Percentiles rank a stretch among this genome's conserved stretches.
Evolutionary conservation across 2,888 invertebrate species (phyloP).

Genomic region (Odontocerum albicorne): DNA sequence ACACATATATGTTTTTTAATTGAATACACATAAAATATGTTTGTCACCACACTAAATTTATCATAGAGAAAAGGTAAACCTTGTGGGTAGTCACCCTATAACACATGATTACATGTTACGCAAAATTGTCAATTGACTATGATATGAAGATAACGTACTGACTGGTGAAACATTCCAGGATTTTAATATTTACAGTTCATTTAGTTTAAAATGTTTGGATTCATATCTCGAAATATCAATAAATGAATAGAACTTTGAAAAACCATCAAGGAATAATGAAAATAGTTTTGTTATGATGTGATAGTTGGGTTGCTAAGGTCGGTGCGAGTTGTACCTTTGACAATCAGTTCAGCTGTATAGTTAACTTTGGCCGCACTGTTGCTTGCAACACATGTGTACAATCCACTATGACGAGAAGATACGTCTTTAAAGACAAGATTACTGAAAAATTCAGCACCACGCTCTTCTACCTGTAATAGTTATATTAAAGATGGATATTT

Average conservation of each 20-base stretch:
- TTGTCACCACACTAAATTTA: too few species aligned
- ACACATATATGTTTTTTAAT: too few species aligned
- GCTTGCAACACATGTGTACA: conserved; percentile 73
- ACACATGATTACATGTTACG: too few species aligned
- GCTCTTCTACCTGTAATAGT: conserved; percentile 62
- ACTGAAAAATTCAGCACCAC: conserved; percentile 74
- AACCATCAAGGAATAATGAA: conserved; percentile 9
- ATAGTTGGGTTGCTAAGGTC: conserved; percentile 15
- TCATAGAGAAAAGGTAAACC: too few species aligned
- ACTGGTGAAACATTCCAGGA: too few species aligned
- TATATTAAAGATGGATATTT: conserved; percentile 1
- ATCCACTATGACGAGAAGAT: conserved; percentile 68
- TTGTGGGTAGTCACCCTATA: too few species aligned
- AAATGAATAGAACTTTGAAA: too few species aligned
- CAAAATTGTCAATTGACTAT: too few species aligned
- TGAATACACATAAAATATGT: too few species aligned
- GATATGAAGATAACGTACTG: too few species aligned
- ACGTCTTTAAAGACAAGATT: conserved; percentile 76
- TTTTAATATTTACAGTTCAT: too few species aligned
- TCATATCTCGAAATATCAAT: neutral
- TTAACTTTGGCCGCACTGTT: conserved; percentile 74
- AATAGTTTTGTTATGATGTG: conserved; percentile 9
- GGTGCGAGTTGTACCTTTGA: conserved; percentile 62
- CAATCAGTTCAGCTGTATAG: conserved; percentile 72
- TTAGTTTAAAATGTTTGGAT: too few species aligned